These are phyloP conservation scores for Metopolophium dirhodum DNA, from an alignment of 1,140 invertebrate species.

Conservation along the genomic window DNA sequence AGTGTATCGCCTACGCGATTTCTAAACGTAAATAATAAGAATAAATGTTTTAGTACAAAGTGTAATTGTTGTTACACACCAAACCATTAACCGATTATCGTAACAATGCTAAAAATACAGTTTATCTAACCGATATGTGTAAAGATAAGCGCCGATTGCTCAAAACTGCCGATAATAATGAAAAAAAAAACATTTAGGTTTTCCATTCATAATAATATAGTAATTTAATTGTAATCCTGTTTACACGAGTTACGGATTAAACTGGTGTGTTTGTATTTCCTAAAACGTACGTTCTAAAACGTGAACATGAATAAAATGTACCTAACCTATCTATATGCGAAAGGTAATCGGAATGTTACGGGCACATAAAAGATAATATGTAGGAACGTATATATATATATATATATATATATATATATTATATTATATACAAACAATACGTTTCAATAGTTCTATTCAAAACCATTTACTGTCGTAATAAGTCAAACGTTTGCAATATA, in stretches of 20 bases:
- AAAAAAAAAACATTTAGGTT: background rate
- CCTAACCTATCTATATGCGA: background rate
- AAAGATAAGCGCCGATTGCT: background rate
- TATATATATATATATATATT: background rate
- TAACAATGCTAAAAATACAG: background rate
- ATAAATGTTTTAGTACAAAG: background rate
- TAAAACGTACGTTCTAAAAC: background rate
- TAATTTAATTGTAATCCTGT: background rate
- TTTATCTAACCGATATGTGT: background rate
- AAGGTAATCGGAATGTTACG: slow-evolving; percentile 17
- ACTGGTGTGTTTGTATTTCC: background rate
- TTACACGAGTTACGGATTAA: slow-evolving; percentile 15
- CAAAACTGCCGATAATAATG: background rate
- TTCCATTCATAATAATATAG: background rate
- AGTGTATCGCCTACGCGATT: background rate
- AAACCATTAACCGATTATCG: background rate
- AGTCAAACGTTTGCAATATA: slow-evolving; percentile 6
- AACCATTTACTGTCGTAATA: background rate
- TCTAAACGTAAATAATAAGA: background rate
- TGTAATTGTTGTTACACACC: background rate
- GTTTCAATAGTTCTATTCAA: background rate
- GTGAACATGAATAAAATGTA: background rate
- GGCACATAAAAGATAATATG: background rate
- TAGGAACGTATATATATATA: background rate
- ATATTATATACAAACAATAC: background rate